A percentile compares a stretch with the other conserved stretches of the same genome.
Evolutionary conservation across 2,888 invertebrate genomes (phyloP).

Genomic region (Apeira syringaria): DNA sequence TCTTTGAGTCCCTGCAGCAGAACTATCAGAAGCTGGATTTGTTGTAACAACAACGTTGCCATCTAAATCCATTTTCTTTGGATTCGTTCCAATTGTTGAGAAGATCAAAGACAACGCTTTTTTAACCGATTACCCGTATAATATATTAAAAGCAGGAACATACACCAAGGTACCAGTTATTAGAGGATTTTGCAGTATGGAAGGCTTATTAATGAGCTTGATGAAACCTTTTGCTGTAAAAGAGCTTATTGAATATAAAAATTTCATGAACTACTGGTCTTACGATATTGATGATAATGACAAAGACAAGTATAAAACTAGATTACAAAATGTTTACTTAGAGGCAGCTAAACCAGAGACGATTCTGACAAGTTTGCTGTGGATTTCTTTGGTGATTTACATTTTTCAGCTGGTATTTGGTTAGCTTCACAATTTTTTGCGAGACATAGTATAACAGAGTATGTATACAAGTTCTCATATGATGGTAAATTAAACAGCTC

Average conservation of each 20-base stretch:
- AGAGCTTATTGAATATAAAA: conserved; percentile 37
- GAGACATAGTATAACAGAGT: conserved; percentile 37
- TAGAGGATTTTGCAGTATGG: conserved; percentile 72
- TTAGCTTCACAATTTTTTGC: conserved; percentile 37
- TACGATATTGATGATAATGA: conserved; percentile 35
- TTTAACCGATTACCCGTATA: conserved; percentile 56
- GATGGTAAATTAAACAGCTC: conserved; percentile 45
- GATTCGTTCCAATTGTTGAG: conserved; percentile 59
- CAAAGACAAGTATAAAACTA: conserved; percentile 26
- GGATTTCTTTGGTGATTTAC: conserved; percentile 53
- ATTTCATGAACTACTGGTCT: conserved; percentile 40
- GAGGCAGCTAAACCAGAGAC: conserved; percentile 24
- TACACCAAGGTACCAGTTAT: conserved; percentile 66
- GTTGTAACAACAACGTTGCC: conserved; percentile 29
- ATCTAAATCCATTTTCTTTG: conserved; percentile 38
- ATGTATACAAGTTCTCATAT: conserved; percentile 50
- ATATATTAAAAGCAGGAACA: conserved; percentile 53
- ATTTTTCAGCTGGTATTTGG: conserved; percentile 48
- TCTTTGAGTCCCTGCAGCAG: conserved; percentile 27
- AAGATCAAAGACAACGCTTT: conserved; percentile 49
- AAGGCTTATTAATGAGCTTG: conserved; percentile 59
- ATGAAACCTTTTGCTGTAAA: conserved; percentile 37
- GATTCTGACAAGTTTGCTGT: conserved; percentile 37
- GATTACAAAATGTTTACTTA: conserved; percentile 33
- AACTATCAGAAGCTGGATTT: conserved; percentile 30